Evolutionary conservation across 2,113 vertebrate genomes (phyloP).

Genomic region (Urocolius indicus): DNA sequence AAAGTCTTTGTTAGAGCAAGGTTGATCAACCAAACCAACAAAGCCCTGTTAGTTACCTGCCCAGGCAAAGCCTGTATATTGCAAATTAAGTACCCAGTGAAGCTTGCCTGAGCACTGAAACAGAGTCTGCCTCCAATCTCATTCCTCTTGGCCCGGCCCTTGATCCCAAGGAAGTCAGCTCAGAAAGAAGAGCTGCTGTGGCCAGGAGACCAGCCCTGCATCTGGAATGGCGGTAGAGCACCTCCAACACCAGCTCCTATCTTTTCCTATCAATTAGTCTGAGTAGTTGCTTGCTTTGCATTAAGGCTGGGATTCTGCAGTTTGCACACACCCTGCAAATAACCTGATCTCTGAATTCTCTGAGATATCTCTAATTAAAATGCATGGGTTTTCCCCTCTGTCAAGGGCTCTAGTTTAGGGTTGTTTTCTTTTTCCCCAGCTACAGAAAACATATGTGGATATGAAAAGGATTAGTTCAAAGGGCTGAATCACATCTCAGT

Average conservation of each 20-base stretch:
- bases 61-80: not conserved
- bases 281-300: not conserved
- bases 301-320: not conserved
- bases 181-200: not conserved
- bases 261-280: not conserved
- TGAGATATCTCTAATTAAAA: not conserved
- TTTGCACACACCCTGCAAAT: constrained; percentile 14
- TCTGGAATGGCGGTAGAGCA: not conserved
- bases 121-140: not conserved
- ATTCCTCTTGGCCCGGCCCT: not conserved
- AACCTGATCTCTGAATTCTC: not conserved
- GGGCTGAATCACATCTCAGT: not conserved
- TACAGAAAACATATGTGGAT: not conserved
- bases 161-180: not conserved
- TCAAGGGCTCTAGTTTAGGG: not conserved
- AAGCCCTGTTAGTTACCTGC: not conserved
- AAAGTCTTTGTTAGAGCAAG: not conserved
- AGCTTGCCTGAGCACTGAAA: not conserved
- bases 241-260: not conserved
- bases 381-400: not conserved
- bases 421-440: not conserved
- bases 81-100: not conserved
- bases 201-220: not conserved
- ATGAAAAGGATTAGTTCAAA: not conserved
- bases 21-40: not conserved